Evolutionary conservation across 2,113 vertebrate genomes (phyloP).

Genomic region (Halcyon senegalensis): DNA sequence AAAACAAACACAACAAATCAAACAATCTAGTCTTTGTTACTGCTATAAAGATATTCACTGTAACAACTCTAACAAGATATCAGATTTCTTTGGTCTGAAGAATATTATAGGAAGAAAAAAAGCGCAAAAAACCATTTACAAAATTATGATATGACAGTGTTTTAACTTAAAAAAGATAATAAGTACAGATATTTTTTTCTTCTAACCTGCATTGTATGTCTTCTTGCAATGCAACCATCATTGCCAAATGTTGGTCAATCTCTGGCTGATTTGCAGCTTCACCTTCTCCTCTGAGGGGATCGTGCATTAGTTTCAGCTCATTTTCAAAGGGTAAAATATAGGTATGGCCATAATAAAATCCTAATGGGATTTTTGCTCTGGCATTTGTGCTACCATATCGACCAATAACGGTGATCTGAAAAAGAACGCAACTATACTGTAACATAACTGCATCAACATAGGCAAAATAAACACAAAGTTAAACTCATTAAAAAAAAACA

Average conservation of each 20-base stretch:
- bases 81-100: background rate
- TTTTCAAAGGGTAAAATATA: slow-evolving; percentile 98
- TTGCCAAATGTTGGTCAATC: slow-evolving; percentile 93
- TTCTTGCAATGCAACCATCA: slow-evolving; percentile 97
- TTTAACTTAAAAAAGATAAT: background rate
- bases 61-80: background rate
- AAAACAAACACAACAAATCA: too few species aligned
- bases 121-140: too few species aligned
- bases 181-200: background rate
- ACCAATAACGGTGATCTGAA: slow-evolving; percentile 97
- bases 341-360: slow-evolving; percentile 98
- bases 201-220: slow-evolving; percentile 98
- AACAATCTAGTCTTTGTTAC: background rate
- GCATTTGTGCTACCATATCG: slow-evolving; percentile 98
- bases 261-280: slow-evolving; percentile 92
- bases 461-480: background rate
- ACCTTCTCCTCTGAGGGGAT: slow-evolving; percentile 91
- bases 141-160: background rate
- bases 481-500: background rate
- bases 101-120: background rate
- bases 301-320: slow-evolving; percentile 95
- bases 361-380: slow-evolving; percentile 95
- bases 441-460: background rate
- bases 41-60: background rate
- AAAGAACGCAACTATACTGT: background rate